Conservation (phyloP, 2,888 invertebrate genomes). For the Leuctra nigra region DNA sequence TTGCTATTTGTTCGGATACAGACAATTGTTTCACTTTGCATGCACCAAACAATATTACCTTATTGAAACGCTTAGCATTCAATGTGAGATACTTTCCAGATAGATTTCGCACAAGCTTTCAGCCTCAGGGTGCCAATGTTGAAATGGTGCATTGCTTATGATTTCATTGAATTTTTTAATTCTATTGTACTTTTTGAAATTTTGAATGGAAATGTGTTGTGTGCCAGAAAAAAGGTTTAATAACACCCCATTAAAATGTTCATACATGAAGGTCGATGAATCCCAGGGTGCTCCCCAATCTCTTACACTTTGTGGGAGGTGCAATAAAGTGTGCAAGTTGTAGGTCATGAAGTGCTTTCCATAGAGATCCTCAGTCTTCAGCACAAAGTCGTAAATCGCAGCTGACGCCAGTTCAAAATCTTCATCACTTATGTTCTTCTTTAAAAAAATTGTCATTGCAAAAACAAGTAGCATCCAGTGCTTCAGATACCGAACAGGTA, state of each 20-base stretch:
- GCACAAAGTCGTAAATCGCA: neutral
- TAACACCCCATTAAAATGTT: neutral
- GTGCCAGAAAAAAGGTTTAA: neutral
- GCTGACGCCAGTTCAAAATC: neutral
- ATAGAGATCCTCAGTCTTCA: neutral
- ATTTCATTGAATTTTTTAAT: neutral
- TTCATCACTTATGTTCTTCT: neutral
- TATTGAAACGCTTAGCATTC: neutral
- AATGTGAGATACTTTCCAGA: neutral
- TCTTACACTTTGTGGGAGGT: neutral
- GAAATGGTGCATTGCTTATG: neutral
- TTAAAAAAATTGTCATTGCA: neutral
- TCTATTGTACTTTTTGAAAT: neutral
- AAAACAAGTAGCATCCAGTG: slow-evolving; percentile 14
- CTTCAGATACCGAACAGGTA: slow-evolving; percentile 8
- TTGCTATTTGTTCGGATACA: neutral
- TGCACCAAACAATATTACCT: neutral
- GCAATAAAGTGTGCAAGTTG: neutral
- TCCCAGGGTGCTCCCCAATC: neutral
- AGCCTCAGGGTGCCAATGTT: neutral
- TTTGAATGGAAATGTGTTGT: neutral
- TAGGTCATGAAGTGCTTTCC: neutral
- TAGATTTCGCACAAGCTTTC: neutral
- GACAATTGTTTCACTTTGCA: neutral
- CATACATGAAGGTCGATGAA: neutral